Evolutionary conservation across 2,888 invertebrate genomes (phyloP), one percentile per base, ranked within the genome.

Genomic region (Phrixothrix hirtus): DNA sequence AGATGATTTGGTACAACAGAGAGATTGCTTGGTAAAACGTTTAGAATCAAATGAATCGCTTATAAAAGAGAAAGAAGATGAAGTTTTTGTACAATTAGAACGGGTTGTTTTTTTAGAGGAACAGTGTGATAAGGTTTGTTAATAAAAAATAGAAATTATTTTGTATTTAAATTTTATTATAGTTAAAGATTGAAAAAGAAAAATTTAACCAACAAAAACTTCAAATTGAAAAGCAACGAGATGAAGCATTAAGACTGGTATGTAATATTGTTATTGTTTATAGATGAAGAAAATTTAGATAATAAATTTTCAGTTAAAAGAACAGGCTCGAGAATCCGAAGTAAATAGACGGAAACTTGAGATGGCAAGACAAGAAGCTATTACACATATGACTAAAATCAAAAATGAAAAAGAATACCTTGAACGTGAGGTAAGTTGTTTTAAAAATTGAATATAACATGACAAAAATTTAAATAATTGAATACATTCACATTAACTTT

Each of bases 71-170:
- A 83, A 82, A 67, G 83, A 83, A 63, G 83, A 83, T 62, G 83
- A 83, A 61, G 77, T 83, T 16, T 83, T 83, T 67, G 69, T 81
- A 14, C 82, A 83, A 62, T 71, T 82, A 60, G 83, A 83, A 67
- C 74, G 80, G 53, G 81, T 80, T 44, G 77, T 83, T 10, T 78
- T 81, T 54, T 73, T 83, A 52, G 83, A 83, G 67, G 83, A 83
- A 64, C 79, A 80, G 64, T 79, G 79, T 64, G 79, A 80, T 66
- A 80, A 79, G 75, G 79, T 78, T 64, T 12, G 14, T 36, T 7
- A 58, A 58, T 55, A 35, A 31, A 4, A 31, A 1, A 25, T 14
- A 35, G n/a, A 9, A n/a, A 10, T 2, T n/a, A 27, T 31, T 46
- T 2, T 31, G 35, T 34, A 5, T 36, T 15, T 11, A 25, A 41